These are phyloP conservation scores for Sebastes paucispinis DNA, from an alignment of 2,797 vertebrate genomes.

Conservation along the genomic window DNA sequence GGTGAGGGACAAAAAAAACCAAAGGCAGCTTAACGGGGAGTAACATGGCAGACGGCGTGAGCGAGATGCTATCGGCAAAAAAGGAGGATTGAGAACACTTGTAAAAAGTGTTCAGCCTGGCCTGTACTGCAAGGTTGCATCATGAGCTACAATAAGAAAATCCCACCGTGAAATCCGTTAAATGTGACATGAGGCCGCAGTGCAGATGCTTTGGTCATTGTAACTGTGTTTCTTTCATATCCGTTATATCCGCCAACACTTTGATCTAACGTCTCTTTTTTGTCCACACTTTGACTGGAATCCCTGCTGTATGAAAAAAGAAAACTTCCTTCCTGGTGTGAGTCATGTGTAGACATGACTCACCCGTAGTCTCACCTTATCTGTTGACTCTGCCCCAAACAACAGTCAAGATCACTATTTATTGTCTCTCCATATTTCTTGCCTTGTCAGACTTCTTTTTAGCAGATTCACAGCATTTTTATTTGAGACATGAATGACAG, in stretches of 20 bases:
- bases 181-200: constrained; percentile 1
- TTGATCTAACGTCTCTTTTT: neutral
- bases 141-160: constrained; percentile 18
- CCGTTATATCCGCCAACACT: neutral
- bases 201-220: neutral
- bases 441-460: neutral
- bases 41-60: neutral
- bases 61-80: constrained; percentile 38
- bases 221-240: neutral
- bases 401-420: neutral
- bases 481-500: neutral
- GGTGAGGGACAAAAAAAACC: constrained; percentile 21
- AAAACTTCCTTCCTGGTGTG: neutral
- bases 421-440: neutral
- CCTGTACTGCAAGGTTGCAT: constrained; percentile 14
- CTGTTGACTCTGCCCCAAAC: neutral
- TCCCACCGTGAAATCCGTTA: neutral
- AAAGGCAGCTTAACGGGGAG: constrained; percentile 40
- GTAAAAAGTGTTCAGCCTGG: constrained; percentile 6
- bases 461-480: neutral
- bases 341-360: neutral
- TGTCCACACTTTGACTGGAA: neutral
- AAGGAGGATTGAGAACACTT: constrained; percentile 38
- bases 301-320: neutral
- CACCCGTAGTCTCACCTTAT: neutral